Conservation (phyloP, 2,888 invertebrate species). For the Drosophila yooni region DNA sequence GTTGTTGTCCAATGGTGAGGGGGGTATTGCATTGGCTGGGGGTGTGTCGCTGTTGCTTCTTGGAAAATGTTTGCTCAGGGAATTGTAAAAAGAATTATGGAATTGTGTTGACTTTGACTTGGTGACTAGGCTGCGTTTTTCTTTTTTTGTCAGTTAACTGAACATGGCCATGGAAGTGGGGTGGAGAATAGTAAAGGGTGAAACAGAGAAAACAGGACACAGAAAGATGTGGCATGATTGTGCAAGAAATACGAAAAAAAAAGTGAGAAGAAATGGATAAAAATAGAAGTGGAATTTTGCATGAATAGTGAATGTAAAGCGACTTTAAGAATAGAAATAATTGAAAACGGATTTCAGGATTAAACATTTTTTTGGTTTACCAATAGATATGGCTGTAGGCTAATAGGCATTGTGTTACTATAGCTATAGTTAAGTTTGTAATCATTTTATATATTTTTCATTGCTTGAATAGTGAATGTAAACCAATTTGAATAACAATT, state of each 20-base stretch:
- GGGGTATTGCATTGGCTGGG: not conserved
- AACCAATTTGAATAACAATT: not conserved
- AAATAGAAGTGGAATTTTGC: not conserved
- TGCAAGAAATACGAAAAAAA: conserved; percentile 6
- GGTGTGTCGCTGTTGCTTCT: conserved; percentile 41
- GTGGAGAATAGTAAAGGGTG: conserved; percentile 1
- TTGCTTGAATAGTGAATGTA: not conserved
- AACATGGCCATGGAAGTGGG: conserved; percentile 13
- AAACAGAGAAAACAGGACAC: conserved; percentile 4
- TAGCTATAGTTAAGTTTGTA: not conserved
- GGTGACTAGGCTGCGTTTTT: conserved; percentile 10
- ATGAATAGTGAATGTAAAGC: not conserved
- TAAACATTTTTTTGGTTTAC: not conserved
- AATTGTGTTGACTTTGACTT: conserved; percentile 45
- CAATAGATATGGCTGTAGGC: not conserved
- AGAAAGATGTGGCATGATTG: conserved; percentile 2
- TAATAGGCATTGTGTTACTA: not conserved
- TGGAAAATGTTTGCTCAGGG: conserved; percentile 70
- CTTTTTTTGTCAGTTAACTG: conserved; percentile 8
- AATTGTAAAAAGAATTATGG: conserved; percentile 68
- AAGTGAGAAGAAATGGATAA: not conserved
- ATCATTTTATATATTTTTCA: not conserved
- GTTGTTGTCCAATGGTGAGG: not conserved
- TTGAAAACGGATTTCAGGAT: not conserved
- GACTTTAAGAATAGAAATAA: not conserved